Base-by-base conservation (phyloP, 2,113 vertebrate genomes). In the Grus americana region DNA sequence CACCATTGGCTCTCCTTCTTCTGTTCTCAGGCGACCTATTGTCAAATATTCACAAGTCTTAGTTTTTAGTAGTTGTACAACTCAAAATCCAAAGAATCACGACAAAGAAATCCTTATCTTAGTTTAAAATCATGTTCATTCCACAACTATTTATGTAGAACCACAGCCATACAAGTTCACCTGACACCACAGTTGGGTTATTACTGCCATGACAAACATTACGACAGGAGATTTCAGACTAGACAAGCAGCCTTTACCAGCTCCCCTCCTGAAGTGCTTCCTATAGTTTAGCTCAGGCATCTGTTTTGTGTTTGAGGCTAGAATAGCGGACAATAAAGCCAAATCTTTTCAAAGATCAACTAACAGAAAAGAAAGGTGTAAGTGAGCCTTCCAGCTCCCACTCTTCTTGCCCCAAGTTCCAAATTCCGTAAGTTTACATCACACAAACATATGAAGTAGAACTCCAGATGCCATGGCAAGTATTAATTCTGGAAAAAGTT, bases 1-100 rank as follows among this genome's bases (percentile, higher is more conserved):
- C 20, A 98, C 98, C 98, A 98, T 98, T 13, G 98, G 97, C 54
- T 98, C 98, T 52, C 95, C 96, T 81, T 98, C 97, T 34, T 98
- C 98, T 67, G 98, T 98, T 93, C 98, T 98, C 71, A 98, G 96
- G 23, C 98, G 98, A 88, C 94, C 98, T 98, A 27, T 81, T 84
- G 90, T 19, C 34, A 87, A 96, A 32, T 23, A 18, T 30, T 36
- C 49, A 9, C 20, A 81, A 18, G 29, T 38, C 5, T 94, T 42
- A 42, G 22, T 26, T 92, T 83, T 52, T 26, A 65, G 19, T 0
- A 88, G n/a, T 11, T 34, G 38, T 38, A 49, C 29, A 62, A 58
- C 29, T 89, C 68, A 55, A 47, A 87, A 47, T 8, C 5, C 22
- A 36, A 82, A 87, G 19, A 40, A 30, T 4, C 10, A 36, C 54